Evolutionary conservation across 2,888 invertebrate species (phyloP), one percentile per base, ranked within the genome.

Genomic region (Drosophila subsilvestris): DNA sequence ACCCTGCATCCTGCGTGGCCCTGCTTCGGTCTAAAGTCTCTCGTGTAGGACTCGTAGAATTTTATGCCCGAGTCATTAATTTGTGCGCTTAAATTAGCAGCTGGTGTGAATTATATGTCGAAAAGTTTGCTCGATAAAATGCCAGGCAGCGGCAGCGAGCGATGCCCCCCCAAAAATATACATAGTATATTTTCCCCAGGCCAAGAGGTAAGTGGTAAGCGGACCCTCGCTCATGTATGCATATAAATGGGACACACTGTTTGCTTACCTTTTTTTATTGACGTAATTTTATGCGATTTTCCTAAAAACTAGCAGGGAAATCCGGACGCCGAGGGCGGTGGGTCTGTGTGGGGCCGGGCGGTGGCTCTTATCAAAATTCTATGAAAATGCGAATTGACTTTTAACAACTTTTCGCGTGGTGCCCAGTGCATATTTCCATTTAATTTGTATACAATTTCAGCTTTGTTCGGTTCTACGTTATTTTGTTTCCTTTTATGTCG

Each of bases 311-410:
- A 81, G 81, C 67, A 51, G 44, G 43, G n/a, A 43, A 50, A 47
- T 9, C 9, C n/a, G n/a, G n/a, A n/a, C n/a, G n/a, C n/a, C n/a
- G n/a, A 43, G 60, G 42, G 57, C 59, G 27, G 6, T 44, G 18
- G 45, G 37, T 12, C 8, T 10, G 12, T n/a, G 14, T 25, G 25
- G 25, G 25, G 25, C 3, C 20, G 1, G 18, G 17, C 25, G 44
- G n/a, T 14, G 29, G 42, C 20, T 27, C 74, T 73, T 72, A 65
- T 72, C 71, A 79, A 79, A 80, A 76, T 88, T 83, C 84, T 80
- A 86, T 88, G 79, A 69, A 88, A 83, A 86, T 86, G 76, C 84
- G 84, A 86, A 88, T 85, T 85, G 84, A 79, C 88, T 88, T 85
- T 85, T 88, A 88, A 85, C 88, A 88, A 86, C 84, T 83, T 74